Evolutionary conservation across 1,140 invertebrate genomes (phyloP).

Genomic region (Antheraea pernyi): DNA sequence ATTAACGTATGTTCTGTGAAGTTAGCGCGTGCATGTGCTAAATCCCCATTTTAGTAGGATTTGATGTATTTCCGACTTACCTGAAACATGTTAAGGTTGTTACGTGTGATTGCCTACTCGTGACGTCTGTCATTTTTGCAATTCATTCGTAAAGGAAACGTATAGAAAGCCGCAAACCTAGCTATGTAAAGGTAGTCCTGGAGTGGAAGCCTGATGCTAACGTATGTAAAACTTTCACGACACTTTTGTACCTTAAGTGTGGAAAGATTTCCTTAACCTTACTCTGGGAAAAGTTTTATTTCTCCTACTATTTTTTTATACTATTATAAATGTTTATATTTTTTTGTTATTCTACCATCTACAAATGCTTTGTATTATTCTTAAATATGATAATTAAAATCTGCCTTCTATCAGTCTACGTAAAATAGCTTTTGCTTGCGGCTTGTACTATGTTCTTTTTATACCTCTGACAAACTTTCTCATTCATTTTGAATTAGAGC

Average conservation of each 20-base stretch:
- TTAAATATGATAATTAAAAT: too few relatives aligned
- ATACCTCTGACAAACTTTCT: too few relatives aligned
- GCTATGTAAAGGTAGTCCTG: constrained; percentile 11
- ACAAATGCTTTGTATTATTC: too few relatives aligned
- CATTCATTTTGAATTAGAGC: too few relatives aligned
- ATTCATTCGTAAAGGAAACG: constrained; percentile 24
- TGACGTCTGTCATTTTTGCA: not conserved
- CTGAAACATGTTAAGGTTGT: not conserved
- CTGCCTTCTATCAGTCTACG: too few relatives aligned
- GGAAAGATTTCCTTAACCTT: not conserved
- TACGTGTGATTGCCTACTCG: not conserved
- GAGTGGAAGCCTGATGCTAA: constrained; percentile 15
- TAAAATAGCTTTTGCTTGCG: too few relatives aligned
- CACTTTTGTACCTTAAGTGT: constrained; percentile 9
- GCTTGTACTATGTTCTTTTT: too few relatives aligned
- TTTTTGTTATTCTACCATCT: too few relatives aligned
- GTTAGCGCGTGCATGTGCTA: not conserved
- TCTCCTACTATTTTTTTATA: too few relatives aligned
- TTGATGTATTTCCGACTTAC: not conserved
- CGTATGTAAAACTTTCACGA: constrained; percentile 22
- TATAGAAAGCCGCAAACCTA: constrained; percentile 6
- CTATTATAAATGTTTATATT: too few relatives aligned
- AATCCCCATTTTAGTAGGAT: not conserved
- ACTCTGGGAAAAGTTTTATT: not conserved
- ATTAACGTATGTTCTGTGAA: constrained; percentile 3